phyloP scores from a whole-genome alignment of 1,140 invertebrate genomes.

The Trichogramma pretiosum region DNA sequence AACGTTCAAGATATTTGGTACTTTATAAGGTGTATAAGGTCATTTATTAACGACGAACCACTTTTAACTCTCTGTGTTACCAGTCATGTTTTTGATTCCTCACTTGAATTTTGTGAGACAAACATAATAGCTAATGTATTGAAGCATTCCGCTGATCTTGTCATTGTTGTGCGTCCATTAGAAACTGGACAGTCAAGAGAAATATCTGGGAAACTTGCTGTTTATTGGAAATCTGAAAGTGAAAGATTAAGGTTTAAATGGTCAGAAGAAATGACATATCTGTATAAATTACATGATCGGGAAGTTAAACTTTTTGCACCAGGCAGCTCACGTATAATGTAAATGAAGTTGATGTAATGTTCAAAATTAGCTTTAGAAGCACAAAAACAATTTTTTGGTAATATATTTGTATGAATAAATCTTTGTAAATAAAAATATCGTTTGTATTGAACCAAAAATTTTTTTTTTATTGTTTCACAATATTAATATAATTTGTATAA shows the following conservation, averaged over 20 bases:
- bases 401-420: no score
- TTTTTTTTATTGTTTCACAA: no score
- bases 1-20: conserved; percentile 45
- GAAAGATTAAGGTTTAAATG: conserved; percentile 41
- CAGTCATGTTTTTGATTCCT: conserved; percentile 45
- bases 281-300: conserved; percentile 63
- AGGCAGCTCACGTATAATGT: conserved; percentile 37
- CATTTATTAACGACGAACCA: conserved; percentile 22
- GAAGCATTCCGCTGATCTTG: conserved; percentile 52
- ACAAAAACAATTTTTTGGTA: no score
- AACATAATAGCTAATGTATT: conserved; percentile 49
- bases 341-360: not conserved
- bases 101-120: conserved; percentile 38
- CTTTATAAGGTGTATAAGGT: conserved; percentile 45
- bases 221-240: conserved; percentile 42
- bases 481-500: no score
- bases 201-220: conserved; percentile 56
- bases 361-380: no score
- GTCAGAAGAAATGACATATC: conserved; percentile 43
- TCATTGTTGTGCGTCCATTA: conserved; percentile 54
- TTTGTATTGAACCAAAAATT: no score
- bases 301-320: conserved; percentile 62
- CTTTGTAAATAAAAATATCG: no score
- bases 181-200: conserved; percentile 58
- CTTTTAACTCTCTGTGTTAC: conserved; percentile 45